Evolutionary conservation across 2,888 invertebrate genomes (phyloP).

Genomic region (Eledona agricola): DNA sequence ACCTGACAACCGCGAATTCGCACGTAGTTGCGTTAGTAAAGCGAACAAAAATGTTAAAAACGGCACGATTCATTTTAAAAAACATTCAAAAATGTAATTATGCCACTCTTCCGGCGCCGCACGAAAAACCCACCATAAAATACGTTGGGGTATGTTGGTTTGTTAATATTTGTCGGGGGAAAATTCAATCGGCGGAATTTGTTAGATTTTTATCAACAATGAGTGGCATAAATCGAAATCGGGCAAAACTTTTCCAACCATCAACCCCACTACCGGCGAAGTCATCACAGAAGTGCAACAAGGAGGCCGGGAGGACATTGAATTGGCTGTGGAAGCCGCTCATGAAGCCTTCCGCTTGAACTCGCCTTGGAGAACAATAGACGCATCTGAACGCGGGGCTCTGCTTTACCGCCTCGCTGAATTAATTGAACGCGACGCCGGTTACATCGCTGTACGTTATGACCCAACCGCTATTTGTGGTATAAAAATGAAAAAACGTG

Average conservation of each 20-base stretch:
- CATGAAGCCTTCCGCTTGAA: slow-evolving; percentile 77
- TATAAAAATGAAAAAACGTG: too few species aligned
- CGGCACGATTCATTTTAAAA: too few species aligned
- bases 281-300: slow-evolving; percentile 84
- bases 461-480: too few species aligned
- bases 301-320: slow-evolving; percentile 77
- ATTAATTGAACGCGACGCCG: slow-evolving; percentile 81
- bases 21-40: too few species aligned
- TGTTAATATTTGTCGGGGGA: too few species aligned
- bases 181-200: too few species aligned
- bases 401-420: slow-evolving; percentile 82
- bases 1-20: too few species aligned
- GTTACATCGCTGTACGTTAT: slow-evolving; percentile 78
- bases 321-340: slow-evolving; percentile 83
- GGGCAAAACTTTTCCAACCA: slow-evolving; percentile 85
- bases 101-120: too few species aligned
- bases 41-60: too few species aligned
- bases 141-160: too few species aligned
- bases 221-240: slow-evolving; percentile 92
- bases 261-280: slow-evolving; percentile 85
- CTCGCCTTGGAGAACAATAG: slow-evolving; percentile 86
- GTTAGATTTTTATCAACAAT: slow-evolving; percentile 95
- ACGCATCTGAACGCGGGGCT: slow-evolving; percentile 83
- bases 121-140: too few species aligned
- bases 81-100: too few species aligned